Evolutionary conservation across 2,888 invertebrate genomes (phyloP), one percentile per base, ranked within the genome.

Genomic region (Apodemia hepburni): DNA sequence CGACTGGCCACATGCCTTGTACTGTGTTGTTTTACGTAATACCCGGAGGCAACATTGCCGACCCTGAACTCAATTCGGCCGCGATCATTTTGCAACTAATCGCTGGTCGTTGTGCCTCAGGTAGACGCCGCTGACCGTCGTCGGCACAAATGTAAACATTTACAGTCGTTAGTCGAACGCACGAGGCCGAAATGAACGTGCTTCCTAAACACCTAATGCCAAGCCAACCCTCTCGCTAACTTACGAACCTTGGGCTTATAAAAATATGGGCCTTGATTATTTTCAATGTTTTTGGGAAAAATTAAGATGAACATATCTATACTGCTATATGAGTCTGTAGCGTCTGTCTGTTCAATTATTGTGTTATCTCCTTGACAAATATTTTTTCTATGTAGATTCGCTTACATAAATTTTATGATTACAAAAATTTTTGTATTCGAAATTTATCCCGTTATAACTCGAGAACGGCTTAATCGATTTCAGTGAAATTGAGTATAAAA

Each of bases 91-190:
- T 89, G 91, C 90, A 89, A 90, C 85, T 87, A 83, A 87, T 87
- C 85, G 83, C 76, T 78, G 83, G 80, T 79, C 76, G 77, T 75
- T 76, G 77, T 76, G 78, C 75, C 76, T 69, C 71, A 70, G 74
- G 71, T 70, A 68, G 71, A 70, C 70, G 73, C 76, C 77, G 77
- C 78, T 76, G 78, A 75, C 78, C 80, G 79, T 77, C 79, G 78
- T 79, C 83, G 84, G 84, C 77, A 81, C 82, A 90, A 90, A 91
- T 91, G 88, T 91, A 90, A 91, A 90, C 91, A 91, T 91, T 91
- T 84, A 85, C 90, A 90, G 85, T 87, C 88, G 83, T 75, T 74
- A 75, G 80, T 76, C 85, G 82, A 79, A 73, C 80, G 72, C 76
- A 69, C 90, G 87, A 90, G 90, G 90, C 79, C 88, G 82, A 66